Evolutionary conservation across 2,888 invertebrate genomes (phyloP), one percentile per base, ranked within the genome.

Genomic region (Lepetodrilus schrolli): DNA sequence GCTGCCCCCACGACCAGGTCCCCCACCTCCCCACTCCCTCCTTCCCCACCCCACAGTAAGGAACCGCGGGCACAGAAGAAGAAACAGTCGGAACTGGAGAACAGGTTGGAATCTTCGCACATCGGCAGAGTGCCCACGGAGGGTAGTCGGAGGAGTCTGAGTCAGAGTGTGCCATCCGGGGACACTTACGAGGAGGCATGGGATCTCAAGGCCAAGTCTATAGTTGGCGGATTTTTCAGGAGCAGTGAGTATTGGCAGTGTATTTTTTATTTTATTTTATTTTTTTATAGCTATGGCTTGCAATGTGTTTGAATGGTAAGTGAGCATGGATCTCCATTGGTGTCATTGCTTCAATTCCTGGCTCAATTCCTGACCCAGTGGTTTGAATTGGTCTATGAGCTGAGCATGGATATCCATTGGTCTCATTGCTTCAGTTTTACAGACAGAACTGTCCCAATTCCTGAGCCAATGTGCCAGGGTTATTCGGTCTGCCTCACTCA

Each of bases 31-130:
- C 58, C 58, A 8, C 30, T 30, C n/a, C n/a, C 58, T 2, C 34
- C 58, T 26, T 23, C n/a, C 30, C 58, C 34, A 3, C 66, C 66
- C 20, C 23, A 21, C n/a, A 74, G 75, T 20, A 84, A 86, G 66
- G 84, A 84, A 49, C 84, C 87, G 2, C 86, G 85, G 87, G 87
- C 86, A 76, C 76, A 82, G 10, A 75, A 78, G 43, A 75, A 75
- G 69, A 80, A 78, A 43, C 79, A 75, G 72, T 70, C 76, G 70
- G 75, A 81, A 26, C 78, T 84, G 66, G 74, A 80, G 69, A 73
- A 78, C 1, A 73, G 80, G n/a, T 70, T 83, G 26, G 74, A 75
- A 30, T 43, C 66, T 2, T 26, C 72, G 5, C 38, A 48, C 34
- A 51, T 58, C 10, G 66, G 66, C 20, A 66, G 48, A 4, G 30